Percentiles rank a stretch among this genome's conserved stretches.
These are phyloP conservation scores for Octopus sinensis DNA, from an alignment of 1,140 invertebrate species.

Conservation along the genomic window DNA sequence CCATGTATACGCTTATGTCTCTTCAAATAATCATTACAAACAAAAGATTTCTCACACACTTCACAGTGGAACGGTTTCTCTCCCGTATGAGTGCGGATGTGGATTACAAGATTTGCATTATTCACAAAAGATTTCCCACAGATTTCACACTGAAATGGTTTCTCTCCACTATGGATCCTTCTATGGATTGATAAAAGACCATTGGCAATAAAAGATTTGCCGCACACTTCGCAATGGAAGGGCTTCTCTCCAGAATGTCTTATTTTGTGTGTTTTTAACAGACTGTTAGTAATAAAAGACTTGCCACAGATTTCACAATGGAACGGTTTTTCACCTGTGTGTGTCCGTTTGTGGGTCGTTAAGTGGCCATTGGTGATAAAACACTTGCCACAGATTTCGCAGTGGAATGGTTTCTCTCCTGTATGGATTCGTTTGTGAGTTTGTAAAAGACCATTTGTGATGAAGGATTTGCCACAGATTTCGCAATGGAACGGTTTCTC, in stretches of 20 bases:
- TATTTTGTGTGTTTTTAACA: conserved; percentile 22
- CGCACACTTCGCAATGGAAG: conserved; percentile 81
- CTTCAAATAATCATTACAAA: conserved; percentile 34
- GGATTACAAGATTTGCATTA: conserved; percentile 46
- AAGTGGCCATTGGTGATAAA: conserved; percentile 15
- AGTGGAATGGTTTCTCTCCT: neutral
- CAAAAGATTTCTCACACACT: conserved; percentile 4
- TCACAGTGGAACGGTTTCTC: neutral
- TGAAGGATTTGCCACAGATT: no score
- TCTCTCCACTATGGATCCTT: conserved; percentile 74
- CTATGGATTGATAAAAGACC: conserved; percentile 31
- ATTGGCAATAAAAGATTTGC: conserved; percentile 68
- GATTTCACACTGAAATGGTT: conserved; percentile 83
- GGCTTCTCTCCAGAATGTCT: conserved; percentile 82
- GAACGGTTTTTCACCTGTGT: conserved; percentile 85
- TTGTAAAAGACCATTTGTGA: no score
- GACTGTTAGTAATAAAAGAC: conserved; percentile 64
- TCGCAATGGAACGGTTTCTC: no score
- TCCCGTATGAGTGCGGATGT: conserved; percentile 29
- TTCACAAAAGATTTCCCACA: conserved; percentile 68
- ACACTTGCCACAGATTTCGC: conserved; percentile 18
- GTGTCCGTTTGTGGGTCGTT: conserved; percentile 47
- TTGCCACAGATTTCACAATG: conserved; percentile 80
- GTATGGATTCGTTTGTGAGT: no score
- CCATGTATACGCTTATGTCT: conserved; percentile 54